phyloP scores from a whole-genome alignment of 2,113 vertebrate species.

The Poeciliopsis retropinna region DNA sequence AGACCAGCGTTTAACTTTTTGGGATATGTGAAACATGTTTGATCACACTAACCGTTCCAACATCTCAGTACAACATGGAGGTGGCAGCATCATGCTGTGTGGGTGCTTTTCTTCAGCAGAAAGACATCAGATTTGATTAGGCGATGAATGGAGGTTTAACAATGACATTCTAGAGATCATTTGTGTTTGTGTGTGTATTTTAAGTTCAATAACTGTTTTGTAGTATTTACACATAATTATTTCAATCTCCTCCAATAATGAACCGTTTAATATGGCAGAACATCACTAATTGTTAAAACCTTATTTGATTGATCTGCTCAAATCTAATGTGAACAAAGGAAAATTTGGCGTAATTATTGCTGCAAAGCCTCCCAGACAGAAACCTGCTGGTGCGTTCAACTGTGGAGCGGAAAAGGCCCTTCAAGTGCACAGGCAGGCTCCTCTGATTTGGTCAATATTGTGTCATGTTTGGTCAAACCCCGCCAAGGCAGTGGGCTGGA shows the following conservation, averaged over 20 bases:
- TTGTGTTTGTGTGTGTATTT: neutral
- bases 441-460: slow-evolving; percentile 81
- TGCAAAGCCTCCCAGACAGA: slow-evolving; percentile 42
- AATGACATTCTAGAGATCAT: neutral
- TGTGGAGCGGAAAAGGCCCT: slow-evolving; percentile 70
- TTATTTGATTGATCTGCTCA: slow-evolving; percentile 17
- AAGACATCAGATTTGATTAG: neutral
- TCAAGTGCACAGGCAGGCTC: slow-evolving; percentile 68
- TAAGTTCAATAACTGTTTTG: neutral
- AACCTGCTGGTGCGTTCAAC: slow-evolving; percentile 57
- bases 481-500: slow-evolving; percentile 77
- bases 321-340: slow-evolving; percentile 41
- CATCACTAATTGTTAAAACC: slow-evolving; percentile 15
- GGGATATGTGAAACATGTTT: neutral
- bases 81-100: neutral
- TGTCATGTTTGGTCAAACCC: slow-evolving; percentile 82
- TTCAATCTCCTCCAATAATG: neutral
- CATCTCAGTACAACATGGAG: neutral
- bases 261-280: neutral
- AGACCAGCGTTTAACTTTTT: no score
- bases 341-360: slow-evolving; percentile 45
- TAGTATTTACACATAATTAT: neutral
- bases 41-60: neutral
- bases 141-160: neutral
- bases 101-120: neutral